These are phyloP conservation scores for Bujurquina vittata DNA, from an alignment of 2,113 vertebrate genomes.

Conservation along the genomic window DNA sequence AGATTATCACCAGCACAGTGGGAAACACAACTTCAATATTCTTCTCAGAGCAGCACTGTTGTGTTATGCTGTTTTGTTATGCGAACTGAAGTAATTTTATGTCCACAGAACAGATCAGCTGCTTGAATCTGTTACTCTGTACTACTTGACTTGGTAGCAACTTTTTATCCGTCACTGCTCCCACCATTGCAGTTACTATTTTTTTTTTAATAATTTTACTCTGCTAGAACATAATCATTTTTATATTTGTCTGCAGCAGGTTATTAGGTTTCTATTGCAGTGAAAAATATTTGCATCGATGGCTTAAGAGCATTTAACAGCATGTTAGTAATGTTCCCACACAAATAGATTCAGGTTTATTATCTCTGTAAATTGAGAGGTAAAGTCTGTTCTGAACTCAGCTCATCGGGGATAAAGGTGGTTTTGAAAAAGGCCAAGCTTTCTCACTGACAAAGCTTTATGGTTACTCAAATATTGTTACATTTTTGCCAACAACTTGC, in stretches of 20 bases:
- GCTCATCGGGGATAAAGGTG: constrained; percentile 24
- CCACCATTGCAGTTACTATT: not conserved
- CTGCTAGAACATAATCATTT: not conserved
- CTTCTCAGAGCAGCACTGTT: not conserved
- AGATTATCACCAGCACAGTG: not conserved
- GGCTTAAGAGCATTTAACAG: not conserved
- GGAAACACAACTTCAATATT: not conserved
- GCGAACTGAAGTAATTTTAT: not conserved
- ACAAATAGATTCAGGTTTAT: not conserved
- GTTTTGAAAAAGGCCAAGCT: constrained; percentile 22
- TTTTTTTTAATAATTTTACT: no score
- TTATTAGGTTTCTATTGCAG: not conserved
- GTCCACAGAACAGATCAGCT: not conserved
- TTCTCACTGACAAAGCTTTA: not conserved
- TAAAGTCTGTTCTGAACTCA: not conserved
- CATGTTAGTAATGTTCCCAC: not conserved
- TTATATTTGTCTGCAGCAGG: not conserved
- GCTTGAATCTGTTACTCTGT: not conserved
- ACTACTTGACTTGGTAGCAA: not conserved
- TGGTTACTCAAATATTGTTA: constrained; percentile 3
- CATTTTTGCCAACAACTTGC: constrained; percentile 18
- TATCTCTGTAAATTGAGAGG: not conserved
- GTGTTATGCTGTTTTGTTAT: not conserved
- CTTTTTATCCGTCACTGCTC: not conserved
- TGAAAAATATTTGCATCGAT: not conserved